A percentile compares a stretch with the other conserved stretches of the same genome.
Evolutionary conservation across 1,140 invertebrate species (phyloP).

Genomic region (Drosophila virilis): DNA sequence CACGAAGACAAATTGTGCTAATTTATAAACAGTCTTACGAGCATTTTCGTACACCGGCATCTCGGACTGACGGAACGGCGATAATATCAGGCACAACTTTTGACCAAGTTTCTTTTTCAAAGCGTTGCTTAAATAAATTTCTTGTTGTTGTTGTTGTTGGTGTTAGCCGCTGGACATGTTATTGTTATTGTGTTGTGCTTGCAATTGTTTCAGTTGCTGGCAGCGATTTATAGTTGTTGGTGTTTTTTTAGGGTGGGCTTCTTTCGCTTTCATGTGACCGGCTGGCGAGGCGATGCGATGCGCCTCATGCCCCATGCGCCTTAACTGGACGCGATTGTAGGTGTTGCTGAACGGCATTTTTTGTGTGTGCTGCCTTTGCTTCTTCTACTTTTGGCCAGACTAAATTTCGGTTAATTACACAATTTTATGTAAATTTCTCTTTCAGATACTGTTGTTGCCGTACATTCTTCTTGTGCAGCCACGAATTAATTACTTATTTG

Average conservation of each 20-base stretch:
- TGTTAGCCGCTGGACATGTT: slow-evolving; percentile 29
- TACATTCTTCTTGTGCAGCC: slow-evolving; percentile 69
- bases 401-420: slow-evolving; percentile 71
- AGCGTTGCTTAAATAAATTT: slow-evolving; percentile 71
- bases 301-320: slow-evolving; percentile 15
- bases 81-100: slow-evolving; percentile 61
- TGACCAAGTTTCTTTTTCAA: slow-evolving; percentile 71
- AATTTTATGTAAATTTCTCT: slow-evolving; percentile 82
- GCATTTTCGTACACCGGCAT: slow-evolving; percentile 40
- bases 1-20: slow-evolving; percentile 56
- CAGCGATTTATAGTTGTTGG: slow-evolving; percentile 33
- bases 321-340: slow-evolving; percentile 53
- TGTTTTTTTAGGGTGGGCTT: slow-evolving; percentile 51
- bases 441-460: slow-evolving; percentile 37
- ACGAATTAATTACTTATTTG: slow-evolving; percentile 79
- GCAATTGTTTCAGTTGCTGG: slow-evolving; percentile 50
- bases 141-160: slow-evolving; percentile 49
- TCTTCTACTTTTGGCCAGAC: slow-evolving; percentile 45
- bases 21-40: slow-evolving; percentile 59
- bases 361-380: slow-evolving; percentile 7
- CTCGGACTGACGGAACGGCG: slow-evolving; percentile 17
- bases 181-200: slow-evolving; percentile 29
- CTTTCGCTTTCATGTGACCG: slow-evolving; percentile 62
- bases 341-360: slow-evolving; percentile 66
- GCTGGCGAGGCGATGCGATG: slow-evolving; percentile 1